phyloP scores from a whole-genome alignment of 2,797 vertebrate species.

The Hemibagrus guttatus region DNA sequence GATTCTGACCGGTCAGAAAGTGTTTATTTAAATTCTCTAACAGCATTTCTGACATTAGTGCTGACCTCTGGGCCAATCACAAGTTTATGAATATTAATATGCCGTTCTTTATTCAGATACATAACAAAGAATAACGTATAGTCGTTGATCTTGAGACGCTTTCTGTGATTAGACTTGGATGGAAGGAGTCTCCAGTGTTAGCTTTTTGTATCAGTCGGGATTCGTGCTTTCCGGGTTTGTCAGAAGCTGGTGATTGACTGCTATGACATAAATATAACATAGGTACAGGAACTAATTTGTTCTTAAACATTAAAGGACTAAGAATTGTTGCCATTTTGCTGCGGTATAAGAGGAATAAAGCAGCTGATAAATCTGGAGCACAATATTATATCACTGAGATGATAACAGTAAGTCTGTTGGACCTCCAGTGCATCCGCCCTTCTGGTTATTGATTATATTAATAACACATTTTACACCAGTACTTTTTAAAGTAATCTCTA shows the following conservation, averaged over 20 bases:
- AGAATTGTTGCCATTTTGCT: not conserved
- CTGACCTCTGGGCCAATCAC: not conserved
- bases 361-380: too few relatives aligned
- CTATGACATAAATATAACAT: not conserved
- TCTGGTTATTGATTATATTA: not conserved
- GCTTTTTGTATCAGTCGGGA: not conserved
- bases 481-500: not conserved
- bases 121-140: not conserved
- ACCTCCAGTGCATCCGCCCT: not conserved
- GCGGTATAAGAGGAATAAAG: not conserved
- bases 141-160: not conserved
- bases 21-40: not conserved
- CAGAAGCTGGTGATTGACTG: not conserved
- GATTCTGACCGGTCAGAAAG: not conserved
- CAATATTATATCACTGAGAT: not conserved
- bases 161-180: not conserved
- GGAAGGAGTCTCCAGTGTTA: not conserved
- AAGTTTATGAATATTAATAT: not conserved
- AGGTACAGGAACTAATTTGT: not conserved
- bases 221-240: not conserved
- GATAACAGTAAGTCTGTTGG: not conserved
- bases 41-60: not conserved
- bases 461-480: not conserved
- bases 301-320: not conserved
- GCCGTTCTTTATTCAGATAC: too few relatives aligned